These are phyloP conservation scores for Sebastes iracundus DNA, from an alignment of 2,797 vertebrate genomes.

Conservation along the genomic window DNA sequence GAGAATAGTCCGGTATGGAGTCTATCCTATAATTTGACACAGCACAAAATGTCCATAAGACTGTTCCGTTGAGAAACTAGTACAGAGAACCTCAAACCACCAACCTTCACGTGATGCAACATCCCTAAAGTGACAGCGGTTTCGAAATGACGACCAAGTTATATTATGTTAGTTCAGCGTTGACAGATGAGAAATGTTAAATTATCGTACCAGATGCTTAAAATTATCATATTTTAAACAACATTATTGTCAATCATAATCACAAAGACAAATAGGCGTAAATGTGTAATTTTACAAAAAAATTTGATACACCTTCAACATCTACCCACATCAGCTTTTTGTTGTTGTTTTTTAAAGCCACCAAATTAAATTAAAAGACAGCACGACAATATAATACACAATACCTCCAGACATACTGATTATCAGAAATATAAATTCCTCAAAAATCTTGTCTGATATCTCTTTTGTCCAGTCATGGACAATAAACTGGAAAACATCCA, in stretches of 20 bases:
- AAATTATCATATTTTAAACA: no score
- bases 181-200: no score
- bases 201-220: no score
- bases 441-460: neutral
- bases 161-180: no score
- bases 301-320: no score
- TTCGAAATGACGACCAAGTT: neutral
- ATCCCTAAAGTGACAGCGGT: neutral
- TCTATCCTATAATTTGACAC: neutral
- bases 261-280: no score
- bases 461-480: neutral
- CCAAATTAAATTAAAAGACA: no score
- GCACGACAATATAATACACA: neutral
- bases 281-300: no score
- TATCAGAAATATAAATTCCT: neutral
- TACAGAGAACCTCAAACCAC: neutral
- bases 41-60: neutral
- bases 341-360: no score
- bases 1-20: neutral
- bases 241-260: no score
- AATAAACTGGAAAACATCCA: neutral
- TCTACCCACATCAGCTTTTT: no score
- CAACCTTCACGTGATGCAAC: neutral
- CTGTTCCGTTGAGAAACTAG: neutral
- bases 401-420: neutral